Evolutionary conservation across 64 coral and sea anemone genomes (phyloP), one percentile per base, ranked within the genome.

Genomic region (Cladopsammia gracilis): DNA sequence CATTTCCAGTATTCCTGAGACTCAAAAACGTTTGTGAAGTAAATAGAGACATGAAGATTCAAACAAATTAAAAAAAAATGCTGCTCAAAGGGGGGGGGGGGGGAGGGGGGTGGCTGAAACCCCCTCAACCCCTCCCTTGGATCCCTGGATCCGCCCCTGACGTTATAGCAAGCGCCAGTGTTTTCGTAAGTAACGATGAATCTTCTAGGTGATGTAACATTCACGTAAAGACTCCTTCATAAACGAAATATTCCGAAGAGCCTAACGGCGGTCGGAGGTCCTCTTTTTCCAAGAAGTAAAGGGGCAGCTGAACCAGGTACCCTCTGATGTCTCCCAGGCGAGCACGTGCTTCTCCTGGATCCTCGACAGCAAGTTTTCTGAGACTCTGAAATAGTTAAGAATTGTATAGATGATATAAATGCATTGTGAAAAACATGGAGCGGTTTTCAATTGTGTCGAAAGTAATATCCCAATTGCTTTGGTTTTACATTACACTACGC

Each of bases 271-370:
- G 96, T 76, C 93, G 84, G 50, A 97, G 88, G 82, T 91, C 82
- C 56, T 97, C 92, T 26, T 81, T 94, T 58, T 97, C 96, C 58
- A 97, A 70, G 44, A 97, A 97, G 43, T 88, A 82, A 24, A 97
- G 88, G 6, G 96, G 96, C 2, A 91, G 75, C 58, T 69, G 58
- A 1, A 97, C 96, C 20, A 97, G 75, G 76, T 97, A 88, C 74
- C 96, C 96, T 91, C 78, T 93, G 64, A 97, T 62, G 25, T 77
- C 79, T 3, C 77, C 48, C 68, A 97, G 79, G 44, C 74, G 61
- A 47, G 86, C 76, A 64, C 92, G 88, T 22, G 79, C 83, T 58
- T 78, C 74, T 52, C 74, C 15, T 18, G 88, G 89, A 45, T 61
- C 89, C 48, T 88, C 75, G 15, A 18, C 52, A 14, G 53, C 56